Evolutionary conservation across 2,888 invertebrate genomes (phyloP).

Genomic region (Parnassius orleans): DNA sequence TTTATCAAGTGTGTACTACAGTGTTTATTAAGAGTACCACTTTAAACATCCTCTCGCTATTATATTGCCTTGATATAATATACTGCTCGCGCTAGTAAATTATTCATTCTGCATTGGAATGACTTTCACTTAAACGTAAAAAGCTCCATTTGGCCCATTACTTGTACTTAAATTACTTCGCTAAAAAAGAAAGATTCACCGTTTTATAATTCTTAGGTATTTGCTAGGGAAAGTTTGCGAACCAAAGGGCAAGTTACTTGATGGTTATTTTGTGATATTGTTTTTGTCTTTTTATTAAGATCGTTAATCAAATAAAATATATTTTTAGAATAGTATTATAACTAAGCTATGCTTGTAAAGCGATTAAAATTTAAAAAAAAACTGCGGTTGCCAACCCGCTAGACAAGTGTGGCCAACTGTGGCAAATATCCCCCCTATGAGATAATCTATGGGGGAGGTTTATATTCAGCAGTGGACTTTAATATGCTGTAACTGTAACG

Average conservation of each 20-base stretch:
- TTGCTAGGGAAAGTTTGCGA: background rate
- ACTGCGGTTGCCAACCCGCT: no score
- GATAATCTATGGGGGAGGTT: no score
- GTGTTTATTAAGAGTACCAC: conserved; percentile 24
- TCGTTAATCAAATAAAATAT: no score
- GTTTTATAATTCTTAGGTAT: background rate
- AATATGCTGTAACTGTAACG: no score
- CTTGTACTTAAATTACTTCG: background rate
- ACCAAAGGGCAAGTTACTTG: background rate
- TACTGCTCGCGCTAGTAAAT: conserved; percentile 11
- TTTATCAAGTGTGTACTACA: conserved; percentile 39
- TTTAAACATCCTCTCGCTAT: conserved; percentile 37
- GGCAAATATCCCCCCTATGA: no score
- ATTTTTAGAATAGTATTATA: no score
- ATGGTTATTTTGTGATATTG: no score
- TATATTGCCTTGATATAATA: conserved; percentile 36
- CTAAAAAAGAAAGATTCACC: background rate
- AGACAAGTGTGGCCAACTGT: no score
- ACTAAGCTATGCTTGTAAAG: no score
- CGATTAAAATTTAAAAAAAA: no score
- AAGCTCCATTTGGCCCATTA: background rate
- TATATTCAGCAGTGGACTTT: no score
- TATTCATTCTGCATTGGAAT: background rate
- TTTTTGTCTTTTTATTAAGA: no score
- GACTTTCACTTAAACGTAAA: background rate